Percentiles rank a stretch among this genome's conserved stretches.
phyloP scores from a whole-genome alignment of 1,140 invertebrate species.

The Trachymyrmex septentrionalis region DNA sequence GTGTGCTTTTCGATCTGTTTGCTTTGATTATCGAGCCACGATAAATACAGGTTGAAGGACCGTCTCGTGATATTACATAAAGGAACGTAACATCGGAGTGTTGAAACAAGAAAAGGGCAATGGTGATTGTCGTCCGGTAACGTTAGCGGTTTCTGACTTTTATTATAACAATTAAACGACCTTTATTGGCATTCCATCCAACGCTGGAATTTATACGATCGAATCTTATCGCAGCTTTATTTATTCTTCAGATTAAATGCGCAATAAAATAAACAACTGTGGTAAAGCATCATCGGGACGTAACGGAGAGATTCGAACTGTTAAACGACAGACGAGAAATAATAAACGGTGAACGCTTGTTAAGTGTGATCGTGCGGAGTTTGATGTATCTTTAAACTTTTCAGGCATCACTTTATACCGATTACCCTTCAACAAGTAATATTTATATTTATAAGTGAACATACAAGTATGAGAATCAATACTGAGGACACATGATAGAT shows the following conservation, averaged over 20 bases:
- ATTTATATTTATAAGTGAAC: not conserved
- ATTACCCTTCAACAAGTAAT: too few relatives aligned
- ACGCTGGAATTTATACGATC: not conserved
- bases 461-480: not conserved
- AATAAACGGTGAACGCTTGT: not conserved
- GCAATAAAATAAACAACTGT: not conserved
- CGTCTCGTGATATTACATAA: conserved; percentile 12
- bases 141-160: conserved; percentile 4
- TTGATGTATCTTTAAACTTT: not conserved
- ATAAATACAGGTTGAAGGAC: not conserved
- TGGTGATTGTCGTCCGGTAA: not conserved
- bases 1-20: not conserved
- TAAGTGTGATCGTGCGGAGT: not conserved
- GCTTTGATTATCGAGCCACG: not conserved
- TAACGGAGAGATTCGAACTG: not conserved
- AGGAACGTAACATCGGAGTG: not conserved
- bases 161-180: conserved; percentile 6
- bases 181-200: conserved; percentile 6
- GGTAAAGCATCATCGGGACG: not conserved
- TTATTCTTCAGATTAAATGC: not conserved
- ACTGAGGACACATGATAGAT: too few relatives aligned
- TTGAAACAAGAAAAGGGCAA: not conserved
- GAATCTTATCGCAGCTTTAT: not conserved
- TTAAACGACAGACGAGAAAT: not conserved
- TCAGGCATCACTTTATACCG: not conserved